Base-by-base conservation (phyloP, 2,113 vertebrate genomes). In the Cepphus grylle region DNA sequence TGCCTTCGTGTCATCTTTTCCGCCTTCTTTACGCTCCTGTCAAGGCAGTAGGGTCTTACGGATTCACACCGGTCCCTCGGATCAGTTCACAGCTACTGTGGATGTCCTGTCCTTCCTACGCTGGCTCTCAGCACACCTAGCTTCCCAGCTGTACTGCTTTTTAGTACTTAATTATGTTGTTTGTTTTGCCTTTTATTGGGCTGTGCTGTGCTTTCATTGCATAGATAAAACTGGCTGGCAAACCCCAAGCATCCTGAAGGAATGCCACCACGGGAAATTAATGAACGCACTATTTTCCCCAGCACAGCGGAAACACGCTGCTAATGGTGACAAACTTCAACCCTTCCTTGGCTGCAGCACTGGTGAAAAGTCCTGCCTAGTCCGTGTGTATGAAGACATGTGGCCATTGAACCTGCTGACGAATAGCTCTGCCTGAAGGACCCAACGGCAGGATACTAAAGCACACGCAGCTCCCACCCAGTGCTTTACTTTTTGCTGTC, bases 381-480 rank as follows among this genome's bases (percentile, higher is more conserved):
- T 45, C 36, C 34, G 17, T 0, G 2, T 18, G 6, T 34, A 30
- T 43, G 50, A 76, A 36, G 50, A 80, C 22, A 34, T 1, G 4
- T 50, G 36, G 29, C 27, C 49, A 20, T 26, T 49, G 36, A 70
- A 55, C 34, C 32, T n/a, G 32, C n/a, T 49, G 43, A 13, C 0
- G 1, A 42, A 29, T 5, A 43, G 23, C 26, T 76, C 32, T 4
- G 14, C 21, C 30, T 66, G 40, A 70, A 71, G 23, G n/a, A 50
- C 67, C 30, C 38, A 65, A 55, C 0, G 0, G 15, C 27, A 76
- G 40, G 36, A 29, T 38, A 53, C 8, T 11, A 27, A 84, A 76
- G 45, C 1, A 1, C 3, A 1, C 36, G 32, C 3, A 5, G 21
- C 25, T 86, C 36, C 40, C 32, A 81, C 26, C 13, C 1, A 3